A percentile compares a stretch with the other conserved stretches of the same genome.
Conservation (phyloP, 2,888 invertebrate genomes). For the Omphaloscelis lunosa region DNA sequence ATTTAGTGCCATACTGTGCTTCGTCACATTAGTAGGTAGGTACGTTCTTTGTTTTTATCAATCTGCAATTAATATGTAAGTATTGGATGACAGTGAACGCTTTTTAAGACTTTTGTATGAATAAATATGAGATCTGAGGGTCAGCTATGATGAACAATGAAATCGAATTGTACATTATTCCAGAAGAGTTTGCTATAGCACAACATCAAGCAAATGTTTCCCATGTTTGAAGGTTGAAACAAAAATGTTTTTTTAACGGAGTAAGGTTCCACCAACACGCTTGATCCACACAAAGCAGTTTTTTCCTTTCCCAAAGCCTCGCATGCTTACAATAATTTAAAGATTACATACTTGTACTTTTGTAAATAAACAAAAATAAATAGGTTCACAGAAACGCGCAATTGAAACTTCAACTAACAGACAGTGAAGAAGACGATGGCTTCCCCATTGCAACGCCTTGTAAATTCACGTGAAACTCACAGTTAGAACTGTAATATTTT, state of each 20-base stretch:
- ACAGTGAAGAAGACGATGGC: constrained; percentile 70
- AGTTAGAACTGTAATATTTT: not conserved
- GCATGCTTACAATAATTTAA: constrained; percentile 59
- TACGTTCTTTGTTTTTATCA: constrained; percentile 1
- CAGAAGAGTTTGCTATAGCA: constrained; percentile 19
- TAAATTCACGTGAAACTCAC: constrained; percentile 4
- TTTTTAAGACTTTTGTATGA: not conserved
- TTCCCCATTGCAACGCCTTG: constrained; percentile 74
- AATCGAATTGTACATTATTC: constrained; percentile 7
- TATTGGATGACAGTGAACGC: not conserved
- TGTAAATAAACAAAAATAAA: constrained; percentile 57
- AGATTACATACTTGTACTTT: constrained; percentile 68
- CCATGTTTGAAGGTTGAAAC: constrained; percentile 26
- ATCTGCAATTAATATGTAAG: not conserved
- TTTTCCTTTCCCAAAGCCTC: constrained; percentile 47
- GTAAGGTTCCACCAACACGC: constrained; percentile 11
- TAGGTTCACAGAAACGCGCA: constrained; percentile 35
- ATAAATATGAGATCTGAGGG: not conserved
- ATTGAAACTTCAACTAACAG: constrained; percentile 76
- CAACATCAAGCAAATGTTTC: constrained; percentile 29
- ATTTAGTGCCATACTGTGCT: too few species aligned
- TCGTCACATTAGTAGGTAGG: not conserved
- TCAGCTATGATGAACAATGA: not conserved
- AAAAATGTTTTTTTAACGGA: not conserved
- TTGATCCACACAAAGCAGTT: constrained; percentile 41